Evolutionary conservation across 2,888 invertebrate genomes (phyloP), one percentile per base, ranked within the genome.

Genomic region (Adineta ricciae): DNA sequence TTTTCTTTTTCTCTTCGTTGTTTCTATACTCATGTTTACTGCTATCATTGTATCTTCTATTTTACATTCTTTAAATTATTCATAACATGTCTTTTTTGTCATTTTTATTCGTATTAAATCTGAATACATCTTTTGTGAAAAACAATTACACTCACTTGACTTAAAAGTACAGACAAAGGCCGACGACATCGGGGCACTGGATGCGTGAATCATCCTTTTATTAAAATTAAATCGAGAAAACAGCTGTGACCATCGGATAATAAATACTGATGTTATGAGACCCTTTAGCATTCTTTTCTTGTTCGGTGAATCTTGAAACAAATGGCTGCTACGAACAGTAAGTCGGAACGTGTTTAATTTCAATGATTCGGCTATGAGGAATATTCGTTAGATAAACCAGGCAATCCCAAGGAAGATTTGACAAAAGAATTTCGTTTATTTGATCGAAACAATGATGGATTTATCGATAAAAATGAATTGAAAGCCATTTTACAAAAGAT

Each of bases 401-500:
- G 2, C 24, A 41, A 24, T 78, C 1, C 21, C 7, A 78, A 78
- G 7, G 73, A 78, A 21, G 41, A 78, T 78, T 78, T 78, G 0
- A 41, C 24, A 78, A 78, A 78, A 9, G 73, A 78, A 78, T 78
- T 78, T 36, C 38, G 24, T 24, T 19, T 78, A 21, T 78, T 78
- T 21, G 73, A 78, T 78, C 21, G 7, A 21, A 78, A 78, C 41
- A 78, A 78, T 16, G 73, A 78, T 78, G 73, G 73, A 78, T 78
- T 41, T n/a, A 78, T 78, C 24, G 41, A 38, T 24, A 41, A 41
- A 78, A 9, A 78, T 78, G 73, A 78, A 78, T 78, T 78, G 38
- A 78, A 78, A 24, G 11, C 41, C 2, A 38, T 78, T 41, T 78
- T 78, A n/a, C 36, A 78, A 78, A 78, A 78, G 24, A 38, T 78